Evolutionary conservation across 2,888 invertebrate genomes (phyloP).

Genomic region (Petrophora chlorosata): DNA sequence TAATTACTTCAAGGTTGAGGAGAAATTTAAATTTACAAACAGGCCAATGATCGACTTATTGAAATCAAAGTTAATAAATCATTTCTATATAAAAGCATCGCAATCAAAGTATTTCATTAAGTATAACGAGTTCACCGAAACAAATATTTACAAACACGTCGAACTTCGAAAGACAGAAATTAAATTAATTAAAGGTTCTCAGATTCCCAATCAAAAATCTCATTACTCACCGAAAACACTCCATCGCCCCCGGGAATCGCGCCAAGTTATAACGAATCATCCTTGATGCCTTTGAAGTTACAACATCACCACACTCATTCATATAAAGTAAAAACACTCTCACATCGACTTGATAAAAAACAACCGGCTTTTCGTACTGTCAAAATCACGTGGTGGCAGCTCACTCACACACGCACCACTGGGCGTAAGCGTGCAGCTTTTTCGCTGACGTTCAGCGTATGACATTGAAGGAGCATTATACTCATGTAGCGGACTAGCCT

Average conservation of each 20-base stretch:
- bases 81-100: constrained; percentile 28
- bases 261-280: constrained; percentile 53
- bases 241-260: constrained; percentile 60
- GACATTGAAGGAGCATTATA: constrained; percentile 72
- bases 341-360: constrained; percentile 52
- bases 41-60: constrained; percentile 22
- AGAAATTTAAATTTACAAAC: constrained; percentile 5
- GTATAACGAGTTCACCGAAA: constrained; percentile 35
- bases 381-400: constrained; percentile 75
- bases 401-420: constrained; percentile 62
- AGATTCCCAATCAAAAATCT: constrained; percentile 54
- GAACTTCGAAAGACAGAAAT: constrained; percentile 35
- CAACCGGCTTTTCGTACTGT: constrained; percentile 69
- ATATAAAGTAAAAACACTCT: constrained; percentile 63
- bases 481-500: constrained; percentile 81
- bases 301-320: constrained; percentile 57
- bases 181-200: constrained; percentile 48
- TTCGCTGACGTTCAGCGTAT: constrained; percentile 72
- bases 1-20: neutral
- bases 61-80: constrained; percentile 23
- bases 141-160: constrained; percentile 46
- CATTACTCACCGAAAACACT: constrained; percentile 69
- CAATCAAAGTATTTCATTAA: constrained; percentile 26
- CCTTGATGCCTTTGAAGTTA: constrained; percentile 49
- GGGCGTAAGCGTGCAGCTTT: constrained; percentile 63